Evolutionary conservation across 2,797 vertebrate genomes (phyloP), one percentile per base, ranked within the genome.

Genomic region (Neosilurus hyrtlii): DNA sequence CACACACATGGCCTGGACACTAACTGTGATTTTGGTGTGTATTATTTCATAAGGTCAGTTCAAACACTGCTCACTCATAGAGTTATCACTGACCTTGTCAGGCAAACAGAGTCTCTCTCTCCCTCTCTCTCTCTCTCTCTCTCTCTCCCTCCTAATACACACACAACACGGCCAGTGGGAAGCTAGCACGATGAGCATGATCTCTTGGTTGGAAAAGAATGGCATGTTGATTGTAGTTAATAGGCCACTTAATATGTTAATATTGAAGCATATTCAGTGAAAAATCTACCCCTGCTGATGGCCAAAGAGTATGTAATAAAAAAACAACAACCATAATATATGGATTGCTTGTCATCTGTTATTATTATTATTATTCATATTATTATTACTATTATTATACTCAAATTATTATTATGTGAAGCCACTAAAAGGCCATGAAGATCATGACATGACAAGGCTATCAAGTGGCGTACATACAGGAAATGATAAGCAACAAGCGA

Each of bases 11-110:
- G 16, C 35, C 63, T 62, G 84, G 82, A 81, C 80, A 79, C 82
- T 82, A 88, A 86, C 82, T 78, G 80, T 88, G 84, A 88, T 86
- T 62, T 87, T 86, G 80, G 82, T 86, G 84, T 81, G 80, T 52
- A 86, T 87, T 87, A 88, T 73, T 82, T 81, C 68, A 80, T 84
- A 82, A 86, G 87, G 82, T 80, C 80, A 87, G 22, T 22, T 66
- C 68, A 82, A 82, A 83, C 80, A 86, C 71, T 67, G 66, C 65
- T 86, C 80, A 85, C 84, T 77, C 76, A 84, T 85, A 82, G 80
- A 87, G 83, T 87, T 88, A 81, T 85, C 73, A 62, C 85, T 86
- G 84, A 84, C 86, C 87, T 87, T 88, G 82, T 79, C 72, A 80
- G 18, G 56, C 78, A 85, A 85, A 85, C 86, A 85, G 74, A 62